Percentiles rank a stretch among this genome's conserved stretches.
Evolutionary conservation across 2,888 invertebrate species (phyloP).

Genomic region (Boloria selene): DNA sequence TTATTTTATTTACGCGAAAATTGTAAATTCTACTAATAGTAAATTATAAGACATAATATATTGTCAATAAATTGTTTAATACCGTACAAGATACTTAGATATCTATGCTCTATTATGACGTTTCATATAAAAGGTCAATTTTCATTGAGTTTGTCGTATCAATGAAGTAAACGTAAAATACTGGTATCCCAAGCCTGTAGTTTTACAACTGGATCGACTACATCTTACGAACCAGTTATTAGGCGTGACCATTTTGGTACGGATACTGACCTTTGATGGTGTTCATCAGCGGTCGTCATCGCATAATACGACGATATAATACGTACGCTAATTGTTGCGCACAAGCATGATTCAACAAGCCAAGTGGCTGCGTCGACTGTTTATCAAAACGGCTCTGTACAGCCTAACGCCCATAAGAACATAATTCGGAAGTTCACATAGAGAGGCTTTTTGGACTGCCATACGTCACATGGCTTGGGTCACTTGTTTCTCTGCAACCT

Average conservation of each 20-base stretch:
- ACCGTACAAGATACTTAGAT: not conserved
- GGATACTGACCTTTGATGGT: conserved; percentile 81
- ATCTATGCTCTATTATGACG: conserved; percentile 24
- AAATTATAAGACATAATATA: no score
- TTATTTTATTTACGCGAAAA: no score
- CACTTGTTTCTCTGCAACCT: conserved; percentile 70
- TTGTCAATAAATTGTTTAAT: not conserved
- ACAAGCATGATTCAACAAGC: conserved; percentile 69
- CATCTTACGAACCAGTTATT: conserved; percentile 82
- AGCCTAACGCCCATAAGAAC: conserved; percentile 47
- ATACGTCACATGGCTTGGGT: conserved; percentile 69
- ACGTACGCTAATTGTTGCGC: conserved; percentile 75
- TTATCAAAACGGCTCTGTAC: conserved; percentile 38
- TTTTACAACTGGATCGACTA: conserved; percentile 77
- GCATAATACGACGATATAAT: conserved; percentile 67
- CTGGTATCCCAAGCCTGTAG: conserved; percentile 75
- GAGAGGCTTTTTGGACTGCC: conserved; percentile 47
- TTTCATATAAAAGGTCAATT: conserved; percentile 46
- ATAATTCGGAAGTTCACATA: conserved; percentile 54
- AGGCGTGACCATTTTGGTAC: conserved; percentile 82
- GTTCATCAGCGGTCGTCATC: conserved; percentile 68
- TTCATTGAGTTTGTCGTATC: conserved; percentile 69
- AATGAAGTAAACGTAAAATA: conserved; percentile 76
- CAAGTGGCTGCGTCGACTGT: conserved; percentile 32
- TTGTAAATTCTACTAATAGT: no score